These are phyloP conservation scores for Pachycephala philippinensis DNA, from an alignment of 2,113 vertebrate genomes.

Conservation along the genomic window DNA sequence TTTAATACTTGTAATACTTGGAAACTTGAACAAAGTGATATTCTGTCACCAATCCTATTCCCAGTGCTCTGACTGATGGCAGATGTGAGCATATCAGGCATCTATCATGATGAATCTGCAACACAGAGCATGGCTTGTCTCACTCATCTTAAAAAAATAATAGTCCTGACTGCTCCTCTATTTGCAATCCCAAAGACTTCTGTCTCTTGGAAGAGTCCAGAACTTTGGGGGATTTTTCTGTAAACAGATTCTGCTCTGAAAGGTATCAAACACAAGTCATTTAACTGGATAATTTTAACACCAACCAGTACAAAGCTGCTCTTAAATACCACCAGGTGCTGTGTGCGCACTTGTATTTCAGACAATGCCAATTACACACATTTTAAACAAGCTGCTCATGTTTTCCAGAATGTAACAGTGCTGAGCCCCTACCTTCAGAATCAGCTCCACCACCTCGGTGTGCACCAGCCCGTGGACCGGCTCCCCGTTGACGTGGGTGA, in stretches of 20 bases:
- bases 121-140: not conserved
- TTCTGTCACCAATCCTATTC: not conserved
- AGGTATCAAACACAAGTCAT: not conserved
- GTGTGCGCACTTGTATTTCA: not conserved
- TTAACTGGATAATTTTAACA: slow-evolving; percentile 33
- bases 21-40: slow-evolving; percentile 35
- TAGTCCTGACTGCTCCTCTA: not conserved
- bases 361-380: not conserved
- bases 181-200: not conserved
- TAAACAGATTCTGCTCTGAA: not conserved
- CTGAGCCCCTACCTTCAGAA: slow-evolving; percentile 85
- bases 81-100: slow-evolving; percentile 19
- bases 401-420: not conserved
- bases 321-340: slow-evolving; percentile 8
- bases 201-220: not conserved
- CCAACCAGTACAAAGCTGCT: slow-evolving; percentile 1
- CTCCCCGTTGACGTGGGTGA: slow-evolving; percentile 97
- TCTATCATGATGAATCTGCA: not conserved
- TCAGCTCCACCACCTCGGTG: slow-evolving; percentile 94
- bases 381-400: not conserved
- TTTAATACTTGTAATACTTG: slow-evolving; percentile 22
- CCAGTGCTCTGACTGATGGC: slow-evolving; percentile 8
- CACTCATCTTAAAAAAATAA: not conserved
- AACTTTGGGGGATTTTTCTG: not conserved
- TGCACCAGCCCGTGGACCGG: slow-evolving; percentile 93